These are phyloP conservation scores for Agrochola lota DNA, from an alignment of 2,888 invertebrate species.

Conservation along the genomic window DNA sequence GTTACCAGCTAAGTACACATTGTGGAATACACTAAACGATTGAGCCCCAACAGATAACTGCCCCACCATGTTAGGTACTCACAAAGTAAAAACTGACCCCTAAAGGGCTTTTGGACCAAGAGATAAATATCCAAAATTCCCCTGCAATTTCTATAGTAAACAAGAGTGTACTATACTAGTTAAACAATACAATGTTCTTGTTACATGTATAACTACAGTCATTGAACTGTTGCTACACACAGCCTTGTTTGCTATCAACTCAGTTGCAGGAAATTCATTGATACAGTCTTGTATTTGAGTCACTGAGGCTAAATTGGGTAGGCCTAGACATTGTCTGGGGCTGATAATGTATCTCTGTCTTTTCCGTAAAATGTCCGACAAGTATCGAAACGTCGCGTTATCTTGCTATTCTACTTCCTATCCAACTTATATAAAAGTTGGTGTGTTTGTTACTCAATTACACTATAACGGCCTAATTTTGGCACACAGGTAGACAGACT, in stretches of 20 bases:
- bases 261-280: slow-evolving; percentile 18
- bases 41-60: too few species aligned
- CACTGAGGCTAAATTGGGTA: slow-evolving; percentile 13
- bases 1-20: background rate
- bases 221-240: slow-evolving; percentile 48
- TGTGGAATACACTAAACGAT: background rate
- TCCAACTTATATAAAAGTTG: background rate
- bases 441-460: background rate
- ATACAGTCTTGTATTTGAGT: slow-evolving; percentile 28
- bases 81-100: background rate
- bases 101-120: background rate
- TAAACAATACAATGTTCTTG: slow-evolving; percentile 19
- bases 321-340: background rate
- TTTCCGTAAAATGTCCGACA: slow-evolving; percentile 9
- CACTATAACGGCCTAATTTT: background rate
- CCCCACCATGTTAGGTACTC: background rate
- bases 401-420: background rate
- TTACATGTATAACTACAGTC: slow-evolving; percentile 26
- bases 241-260: slow-evolving; percentile 40
- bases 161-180: background rate
- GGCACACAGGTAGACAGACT: background rate
- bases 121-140: background rate
- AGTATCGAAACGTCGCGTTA: background rate
- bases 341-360: slow-evolving; percentile 16
- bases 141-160: background rate